A percentile compares a stretch with the other conserved stretches of the same genome.
phyloP scores from a whole-genome alignment of 2,113 vertebrate species.

The Osmerus mordax region DNA sequence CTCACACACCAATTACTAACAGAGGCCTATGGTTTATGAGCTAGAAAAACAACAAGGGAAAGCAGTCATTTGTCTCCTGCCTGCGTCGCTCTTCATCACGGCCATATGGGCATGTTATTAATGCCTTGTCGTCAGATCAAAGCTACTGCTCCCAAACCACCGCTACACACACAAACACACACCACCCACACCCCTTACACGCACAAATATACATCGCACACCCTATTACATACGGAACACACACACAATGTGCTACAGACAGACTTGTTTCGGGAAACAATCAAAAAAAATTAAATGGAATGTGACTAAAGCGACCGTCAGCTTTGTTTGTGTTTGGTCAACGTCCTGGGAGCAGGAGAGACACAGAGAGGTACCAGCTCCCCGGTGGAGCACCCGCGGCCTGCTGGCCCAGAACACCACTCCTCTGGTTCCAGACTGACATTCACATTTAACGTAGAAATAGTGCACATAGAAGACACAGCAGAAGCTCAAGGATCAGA shows the following conservation, averaged over 20 bases:
- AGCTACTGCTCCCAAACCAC: constrained; percentile 26
- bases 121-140: constrained; percentile 51
- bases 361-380: too few relatives aligned
- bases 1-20: neutral
- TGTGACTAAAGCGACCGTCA: constrained; percentile 21
- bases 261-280: constrained; percentile 30
- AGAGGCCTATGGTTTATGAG: constrained; percentile 2
- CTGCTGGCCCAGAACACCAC: too few relatives aligned
- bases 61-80: constrained; percentile 31
- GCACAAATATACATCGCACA: too few relatives aligned
- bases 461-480: too few relatives aligned
- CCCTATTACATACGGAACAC: too few relatives aligned
- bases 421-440: too few relatives aligned
- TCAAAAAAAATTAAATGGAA: constrained; percentile 53
- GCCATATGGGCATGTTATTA: constrained; percentile 52
- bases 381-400: too few relatives aligned
- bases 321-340: constrained; percentile 44
- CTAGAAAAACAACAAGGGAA: constrained; percentile 33
- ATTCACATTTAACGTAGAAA: too few relatives aligned
- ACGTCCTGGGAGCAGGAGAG: constrained; percentile 6
- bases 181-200: constrained; percentile 14
- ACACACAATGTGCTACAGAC: too few relatives aligned
- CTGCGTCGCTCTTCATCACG: constrained; percentile 31
- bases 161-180: constrained; percentile 30
- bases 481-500: too few relatives aligned